phyloP scores from a whole-genome alignment of 2,888 invertebrate species.

The Dorcus parallelipipedus region DNA sequence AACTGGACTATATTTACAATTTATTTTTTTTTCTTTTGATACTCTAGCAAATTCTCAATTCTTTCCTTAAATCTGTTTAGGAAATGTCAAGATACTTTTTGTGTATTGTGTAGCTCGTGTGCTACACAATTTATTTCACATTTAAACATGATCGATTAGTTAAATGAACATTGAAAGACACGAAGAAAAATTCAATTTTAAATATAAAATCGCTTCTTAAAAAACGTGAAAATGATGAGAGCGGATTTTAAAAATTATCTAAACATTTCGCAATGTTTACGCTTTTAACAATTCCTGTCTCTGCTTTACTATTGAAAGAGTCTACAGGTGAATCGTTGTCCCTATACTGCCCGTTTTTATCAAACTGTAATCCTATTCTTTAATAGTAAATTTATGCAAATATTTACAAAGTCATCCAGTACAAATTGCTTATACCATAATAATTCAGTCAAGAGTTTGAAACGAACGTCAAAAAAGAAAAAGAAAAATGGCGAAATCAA shows the following conservation, averaged over 20 bases:
- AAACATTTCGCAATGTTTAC: not conserved
- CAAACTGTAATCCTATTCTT: slow-evolving; percentile 3
- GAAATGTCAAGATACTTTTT: not conserved
- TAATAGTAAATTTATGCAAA: slow-evolving; percentile 31
- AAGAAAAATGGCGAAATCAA: slow-evolving; percentile 4
- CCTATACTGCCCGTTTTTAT: slow-evolving; percentile 14
- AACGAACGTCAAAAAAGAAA: slow-evolving; percentile 18
- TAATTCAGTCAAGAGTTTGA: slow-evolving; percentile 42
- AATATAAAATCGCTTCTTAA: too few relatives aligned
- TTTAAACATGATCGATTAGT: too few relatives aligned
- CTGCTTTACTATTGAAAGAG: slow-evolving; percentile 13
- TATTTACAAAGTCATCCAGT: slow-evolving; percentile 36
- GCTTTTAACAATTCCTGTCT: not conserved
- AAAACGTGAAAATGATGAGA: too few relatives aligned
- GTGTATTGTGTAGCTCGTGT: not conserved
- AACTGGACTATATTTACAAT: slow-evolving; percentile 53
- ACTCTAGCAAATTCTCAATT: not conserved
- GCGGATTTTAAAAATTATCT: not conserved
- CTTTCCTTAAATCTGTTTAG: not conserved
- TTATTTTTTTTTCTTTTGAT: slow-evolving; percentile 28
- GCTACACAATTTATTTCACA: slow-evolving; percentile 10
- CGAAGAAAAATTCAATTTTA: too few relatives aligned
- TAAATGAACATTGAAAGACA: too few relatives aligned
- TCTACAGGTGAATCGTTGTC: slow-evolving; percentile 23
- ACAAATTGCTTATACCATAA: slow-evolving; percentile 31